Evolutionary conservation across 2,797 vertebrate genomes (phyloP), one percentile per base, ranked within the genome.

Genomic region (Poliocrania exsul): DNA sequence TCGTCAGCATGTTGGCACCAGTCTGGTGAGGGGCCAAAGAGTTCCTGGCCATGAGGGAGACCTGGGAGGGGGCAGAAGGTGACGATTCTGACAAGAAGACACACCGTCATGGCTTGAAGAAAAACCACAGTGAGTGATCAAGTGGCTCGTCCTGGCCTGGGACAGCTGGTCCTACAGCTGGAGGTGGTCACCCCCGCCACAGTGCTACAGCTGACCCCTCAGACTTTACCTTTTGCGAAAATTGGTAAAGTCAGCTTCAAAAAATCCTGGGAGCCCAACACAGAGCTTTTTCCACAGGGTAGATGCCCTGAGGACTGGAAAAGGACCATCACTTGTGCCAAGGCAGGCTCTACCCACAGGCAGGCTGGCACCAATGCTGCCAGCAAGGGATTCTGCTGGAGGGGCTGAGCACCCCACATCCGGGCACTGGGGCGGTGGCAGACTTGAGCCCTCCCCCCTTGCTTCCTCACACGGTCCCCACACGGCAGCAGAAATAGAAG

Each of bases 401-500:
- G 88, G 66, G 75, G 79, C 62, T 0, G 12, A 58, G 71, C 81
- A 91, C 29, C 67, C 51, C 5, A 2, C 62, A 81, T 50, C 66
- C 8, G 2, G 62, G 73, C 51, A 64, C 13, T 0, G 3, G 70
- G 82, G 54, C 28, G 15, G 24, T 5, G 7, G 69, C 80, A 72
- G 86, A 44, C 47, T 86, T 25, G 1, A 82, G 69, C 57, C 86
- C 90, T 95, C 28, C 84, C 90, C 58, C 75, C 49, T 73, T 4
- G 4, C 60, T 96, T 95, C 75, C 94, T 88, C 8, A 0, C 84
- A 8, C 19, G 12, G 12, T 95, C 96, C 94, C 89, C 61, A 88
- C 49, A 78, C 49, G 1, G 93, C 77, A 29, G 65, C 95, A 97
- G 88, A 95, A 97, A 95, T 94, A 96, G 94, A 78, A 89, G 50